Conservation (phyloP, 2,888 invertebrate species). For the Aplocera efformata region DNA sequence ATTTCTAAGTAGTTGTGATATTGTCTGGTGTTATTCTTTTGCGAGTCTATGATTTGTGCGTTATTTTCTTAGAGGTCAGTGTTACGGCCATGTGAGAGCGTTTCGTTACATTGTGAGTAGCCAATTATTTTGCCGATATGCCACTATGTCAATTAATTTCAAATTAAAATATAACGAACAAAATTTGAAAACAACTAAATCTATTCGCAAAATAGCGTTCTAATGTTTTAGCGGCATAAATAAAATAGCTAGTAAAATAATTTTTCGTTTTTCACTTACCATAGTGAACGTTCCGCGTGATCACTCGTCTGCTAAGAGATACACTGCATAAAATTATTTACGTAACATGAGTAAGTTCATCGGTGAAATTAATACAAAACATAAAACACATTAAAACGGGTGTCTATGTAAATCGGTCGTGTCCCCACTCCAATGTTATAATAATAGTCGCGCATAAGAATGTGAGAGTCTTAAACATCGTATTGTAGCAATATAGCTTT, state of each 20-base stretch:
- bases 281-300: conserved; percentile 14
- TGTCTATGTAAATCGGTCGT: conserved; percentile 26
- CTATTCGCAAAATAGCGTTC: conserved; percentile 35
- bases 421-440: conserved; percentile 30
- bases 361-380: conserved; percentile 28
- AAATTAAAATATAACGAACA: conserved; percentile 36
- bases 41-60: conserved; percentile 3
- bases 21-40: conserved; percentile 5
- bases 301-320: conserved; percentile 31
- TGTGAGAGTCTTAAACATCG: conserved; percentile 3
- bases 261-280: conserved; percentile 25
- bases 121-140: conserved; percentile 59
- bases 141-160: conserved; percentile 63
- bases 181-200: conserved; percentile 37
- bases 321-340: conserved; percentile 32
- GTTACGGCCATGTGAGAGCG: conserved; percentile 48
- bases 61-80: conserved; percentile 28
- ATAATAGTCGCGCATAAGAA: conserved; percentile 24
- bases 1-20: no score
- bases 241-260: conserved; percentile 21
- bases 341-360: conserved; percentile 27
- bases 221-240: conserved; percentile 24
- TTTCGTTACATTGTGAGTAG: conserved; percentile 44
- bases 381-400: conserved; percentile 22
- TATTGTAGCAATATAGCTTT: conserved; percentile 4